A percentile compares a stretch with the other conserved stretches of the same genome.
Conservation (phyloP, 2,113 vertebrate genomes). For the Myotis yumanensis region DNA sequence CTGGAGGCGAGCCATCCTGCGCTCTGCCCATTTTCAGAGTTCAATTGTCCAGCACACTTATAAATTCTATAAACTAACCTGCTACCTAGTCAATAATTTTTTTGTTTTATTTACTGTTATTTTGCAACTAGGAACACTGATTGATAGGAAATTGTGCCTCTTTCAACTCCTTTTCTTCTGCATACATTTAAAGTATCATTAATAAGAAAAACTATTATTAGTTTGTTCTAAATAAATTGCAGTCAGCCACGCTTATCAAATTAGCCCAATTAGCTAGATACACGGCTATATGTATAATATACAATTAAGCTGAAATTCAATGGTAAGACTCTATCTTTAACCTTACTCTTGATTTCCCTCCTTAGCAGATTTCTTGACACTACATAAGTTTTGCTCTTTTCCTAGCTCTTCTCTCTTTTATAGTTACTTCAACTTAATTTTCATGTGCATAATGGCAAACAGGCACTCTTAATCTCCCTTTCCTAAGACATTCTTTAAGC, state of each 20-base stretch:
- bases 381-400: not conserved
- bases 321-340: not conserved
- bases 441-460: not conserved
- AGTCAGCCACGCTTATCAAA: slow-evolving; percentile 50
- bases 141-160: not conserved
- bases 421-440: not conserved
- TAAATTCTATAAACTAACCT: not conserved
- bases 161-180: slow-evolving; percentile 28
- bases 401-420: not conserved
- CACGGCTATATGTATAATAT: not conserved
- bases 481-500: not conserved
- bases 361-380: not conserved
- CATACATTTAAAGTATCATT: slow-evolving; percentile 69
- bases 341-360: not conserved
- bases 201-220: slow-evolving; percentile 57
- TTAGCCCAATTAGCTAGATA: slow-evolving; percentile 58
- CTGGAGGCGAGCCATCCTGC: not conserved
- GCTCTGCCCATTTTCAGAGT: not conserved
- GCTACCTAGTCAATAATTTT: not conserved
- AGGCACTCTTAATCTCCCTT: not conserved
- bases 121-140: not conserved
- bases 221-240: slow-evolving; percentile 60
- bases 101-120: not conserved
- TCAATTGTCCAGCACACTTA: not conserved
- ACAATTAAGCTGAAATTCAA: not conserved